A percentile compares a stretch with the other conserved stretches of the same genome.
Conservation (phyloP, 2,113 vertebrate species). For the Tricholaema leucomelas region DNA sequence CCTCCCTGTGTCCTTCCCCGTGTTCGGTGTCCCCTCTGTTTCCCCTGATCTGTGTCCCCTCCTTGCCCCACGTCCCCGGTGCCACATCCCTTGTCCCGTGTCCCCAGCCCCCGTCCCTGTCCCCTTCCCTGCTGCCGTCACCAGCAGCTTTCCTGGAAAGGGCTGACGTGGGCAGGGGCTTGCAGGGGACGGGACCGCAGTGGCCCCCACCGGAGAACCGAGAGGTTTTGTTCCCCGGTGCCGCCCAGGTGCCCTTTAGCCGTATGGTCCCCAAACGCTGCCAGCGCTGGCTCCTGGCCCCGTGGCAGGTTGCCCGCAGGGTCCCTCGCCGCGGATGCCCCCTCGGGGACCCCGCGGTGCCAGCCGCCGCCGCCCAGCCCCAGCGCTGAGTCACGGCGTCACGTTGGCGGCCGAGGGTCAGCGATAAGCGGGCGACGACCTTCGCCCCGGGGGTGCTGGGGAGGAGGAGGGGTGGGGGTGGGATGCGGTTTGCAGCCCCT, state of each 20-base stretch:
- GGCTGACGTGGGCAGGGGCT: background rate
- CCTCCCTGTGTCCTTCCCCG: background rate
- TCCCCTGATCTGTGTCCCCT: background rate
- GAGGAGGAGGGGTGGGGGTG: too few species aligned
- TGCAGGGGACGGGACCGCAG: background rate
- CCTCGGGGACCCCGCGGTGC: background rate
- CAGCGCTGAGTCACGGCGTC: background rate
- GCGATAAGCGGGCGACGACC: background rate
- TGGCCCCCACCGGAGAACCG: background rate
- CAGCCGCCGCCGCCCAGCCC: too few species aligned
- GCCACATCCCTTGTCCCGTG: background rate
- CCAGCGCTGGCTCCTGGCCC: background rate
- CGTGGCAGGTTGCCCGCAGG: background rate
- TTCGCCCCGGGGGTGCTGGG: background rate
- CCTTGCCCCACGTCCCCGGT: conserved; percentile 28
- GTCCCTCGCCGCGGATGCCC: background rate
- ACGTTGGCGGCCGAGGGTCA: background rate
- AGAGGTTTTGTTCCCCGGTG: background rate
- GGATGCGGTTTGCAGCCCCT: background rate
- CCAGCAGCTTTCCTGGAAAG: background rate
- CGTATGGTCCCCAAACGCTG: background rate
- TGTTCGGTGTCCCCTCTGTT: background rate
- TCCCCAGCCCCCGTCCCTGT: background rate
- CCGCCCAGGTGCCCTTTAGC: background rate
- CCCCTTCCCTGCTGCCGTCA: background rate